Conservation (phyloP, 1,140 invertebrate species). For the Dolichoris vasculosae region DNA sequence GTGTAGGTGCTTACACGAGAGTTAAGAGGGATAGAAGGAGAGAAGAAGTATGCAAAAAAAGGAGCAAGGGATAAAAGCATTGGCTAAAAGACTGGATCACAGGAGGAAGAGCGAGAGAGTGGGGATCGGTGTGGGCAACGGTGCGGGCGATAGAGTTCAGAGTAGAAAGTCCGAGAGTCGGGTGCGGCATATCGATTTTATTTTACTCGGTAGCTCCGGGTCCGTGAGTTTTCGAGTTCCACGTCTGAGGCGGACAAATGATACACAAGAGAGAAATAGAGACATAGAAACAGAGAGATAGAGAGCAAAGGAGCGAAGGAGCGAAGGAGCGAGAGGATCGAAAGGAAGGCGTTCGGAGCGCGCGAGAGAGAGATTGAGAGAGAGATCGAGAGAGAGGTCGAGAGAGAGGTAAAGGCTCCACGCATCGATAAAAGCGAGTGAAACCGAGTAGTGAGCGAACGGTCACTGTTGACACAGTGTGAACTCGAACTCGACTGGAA, state of each 20-base stretch:
- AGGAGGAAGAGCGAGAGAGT: not conserved
- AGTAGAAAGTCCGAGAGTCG: conserved; percentile 53
- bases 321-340: not conserved
- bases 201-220: conserved; percentile 59
- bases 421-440: conserved; percentile 49
- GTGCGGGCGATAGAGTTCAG: not conserved
- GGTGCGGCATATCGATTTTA: conserved; percentile 71
- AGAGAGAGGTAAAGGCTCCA: conserved; percentile 22
- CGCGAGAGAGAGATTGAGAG: not conserved
- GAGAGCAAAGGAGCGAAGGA: not conserved
- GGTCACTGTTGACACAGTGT: conserved; percentile 55
- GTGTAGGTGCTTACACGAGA: too few species aligned
- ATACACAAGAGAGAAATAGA: conserved; percentile 11
- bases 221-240: conserved; percentile 61
- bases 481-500: conserved; percentile 14
- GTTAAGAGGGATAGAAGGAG: conserved; percentile 31
- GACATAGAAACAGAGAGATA: not conserved
- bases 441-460: conserved; percentile 51
- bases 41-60: conserved; percentile 50
- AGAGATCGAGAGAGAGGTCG: conserved; percentile 50
- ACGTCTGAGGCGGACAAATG: conserved; percentile 16
- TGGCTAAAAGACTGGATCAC: not conserved
- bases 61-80: not conserved
- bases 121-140: not conserved
- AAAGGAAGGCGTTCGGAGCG: not conserved